A percentile compares a stretch with the other conserved stretches of the same genome.
These are phyloP conservation scores for Hyposoter dolosus DNA, from an alignment of 2,888 invertebrate genomes.

Conservation along the genomic window DNA sequence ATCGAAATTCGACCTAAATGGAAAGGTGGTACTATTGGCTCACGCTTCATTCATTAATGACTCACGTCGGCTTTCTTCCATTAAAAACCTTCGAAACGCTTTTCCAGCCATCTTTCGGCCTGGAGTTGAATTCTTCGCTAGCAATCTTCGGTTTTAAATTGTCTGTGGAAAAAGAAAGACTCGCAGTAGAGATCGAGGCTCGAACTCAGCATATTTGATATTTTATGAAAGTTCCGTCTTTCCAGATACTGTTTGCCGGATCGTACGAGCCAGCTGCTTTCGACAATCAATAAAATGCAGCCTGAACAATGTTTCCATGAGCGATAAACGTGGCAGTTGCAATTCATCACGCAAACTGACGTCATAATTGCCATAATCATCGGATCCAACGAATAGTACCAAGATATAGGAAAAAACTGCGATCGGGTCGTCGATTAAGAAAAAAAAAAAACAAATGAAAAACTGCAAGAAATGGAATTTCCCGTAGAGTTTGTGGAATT, in stretches of 20 bases:
- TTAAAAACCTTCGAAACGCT: not conserved
- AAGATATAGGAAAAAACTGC: not conserved
- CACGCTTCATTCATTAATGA: not conserved
- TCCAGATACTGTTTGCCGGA: not conserved
- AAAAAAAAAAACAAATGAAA: not conserved
- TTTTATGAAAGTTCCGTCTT: not conserved
- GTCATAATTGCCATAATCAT: not conserved
- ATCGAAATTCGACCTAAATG: not conserved
- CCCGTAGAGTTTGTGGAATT: no score
- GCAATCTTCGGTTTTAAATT: not conserved
- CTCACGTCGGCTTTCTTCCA: not conserved
- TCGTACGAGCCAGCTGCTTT: not conserved
- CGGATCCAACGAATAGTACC: not conserved
- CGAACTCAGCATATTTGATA: not conserved
- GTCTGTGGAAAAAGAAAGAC: not conserved
- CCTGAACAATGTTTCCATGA: not conserved
- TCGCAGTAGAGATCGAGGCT: not conserved
- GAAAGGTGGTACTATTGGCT: not conserved
- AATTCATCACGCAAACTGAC: not conserved
- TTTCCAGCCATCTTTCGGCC: not conserved
- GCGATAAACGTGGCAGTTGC: not conserved
- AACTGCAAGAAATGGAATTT: no score
- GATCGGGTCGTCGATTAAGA: not conserved
- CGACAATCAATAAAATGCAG: not conserved
- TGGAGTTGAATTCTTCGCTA: not conserved